phyloP scores from a whole-genome alignment of 1,140 invertebrate genomes.

The Bombus affinis region DNA sequence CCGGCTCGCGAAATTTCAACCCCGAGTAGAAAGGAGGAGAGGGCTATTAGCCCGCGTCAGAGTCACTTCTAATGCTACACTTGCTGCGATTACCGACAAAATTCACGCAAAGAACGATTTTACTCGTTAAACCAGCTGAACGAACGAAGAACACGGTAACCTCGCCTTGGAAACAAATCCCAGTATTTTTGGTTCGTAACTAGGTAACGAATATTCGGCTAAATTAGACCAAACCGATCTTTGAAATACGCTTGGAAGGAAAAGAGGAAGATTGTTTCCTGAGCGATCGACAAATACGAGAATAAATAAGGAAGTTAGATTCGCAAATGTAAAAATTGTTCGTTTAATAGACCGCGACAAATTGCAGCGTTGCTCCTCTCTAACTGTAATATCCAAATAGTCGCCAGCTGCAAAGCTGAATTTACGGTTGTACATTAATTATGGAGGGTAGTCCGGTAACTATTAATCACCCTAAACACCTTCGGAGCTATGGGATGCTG shows the following conservation, averaged over 20 bases:
- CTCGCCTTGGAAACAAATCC: background rate
- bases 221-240: background rate
- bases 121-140: background rate
- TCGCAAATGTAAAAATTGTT: background rate
- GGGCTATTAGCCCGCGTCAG: constrained; percentile 41
- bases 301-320: background rate
- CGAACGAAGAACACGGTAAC: constrained; percentile 22
- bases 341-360: background rate
- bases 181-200: background rate
- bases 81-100: constrained; percentile 38
- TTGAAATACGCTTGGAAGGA: background rate
- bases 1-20: constrained; percentile 30
- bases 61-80: constrained; percentile 7
- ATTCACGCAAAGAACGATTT: constrained; percentile 34
- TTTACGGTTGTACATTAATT: constrained; percentile 30
- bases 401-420: constrained; percentile 12
- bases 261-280: too few relatives aligned
- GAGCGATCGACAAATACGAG: too few relatives aligned
- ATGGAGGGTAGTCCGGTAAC: constrained; percentile 17
- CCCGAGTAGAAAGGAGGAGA: constrained; percentile 4
- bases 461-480: constrained; percentile 28
- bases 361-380: background rate
- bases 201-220: background rate
- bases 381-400: constrained; percentile 19
- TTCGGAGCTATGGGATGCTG: background rate